Evolutionary conservation across 2,888 invertebrate species (phyloP).

Genomic region (Drosophila formosana): DNA sequence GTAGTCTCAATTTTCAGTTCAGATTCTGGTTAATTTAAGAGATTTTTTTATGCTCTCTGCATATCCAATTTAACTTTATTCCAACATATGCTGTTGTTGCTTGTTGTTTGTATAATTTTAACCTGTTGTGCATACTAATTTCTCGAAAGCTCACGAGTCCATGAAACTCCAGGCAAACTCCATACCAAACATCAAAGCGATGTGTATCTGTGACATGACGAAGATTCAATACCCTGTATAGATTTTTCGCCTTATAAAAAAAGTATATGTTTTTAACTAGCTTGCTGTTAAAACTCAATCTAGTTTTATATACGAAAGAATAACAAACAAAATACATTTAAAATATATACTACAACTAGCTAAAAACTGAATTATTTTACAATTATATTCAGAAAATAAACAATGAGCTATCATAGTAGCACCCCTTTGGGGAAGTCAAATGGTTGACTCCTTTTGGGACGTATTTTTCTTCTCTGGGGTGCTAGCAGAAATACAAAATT

Average conservation of each 20-base stretch:
- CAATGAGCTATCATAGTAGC: too few species aligned
- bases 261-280: too few species aligned
- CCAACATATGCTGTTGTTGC: conserved; percentile 30
- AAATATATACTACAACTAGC: too few species aligned
- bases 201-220: background rate
- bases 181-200: conserved; percentile 1
- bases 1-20: conserved; percentile 33
- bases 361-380: too few species aligned
- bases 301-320: too few species aligned
- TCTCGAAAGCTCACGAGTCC: conserved; percentile 25
- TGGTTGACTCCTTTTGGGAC: too few species aligned
- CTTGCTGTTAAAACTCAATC: too few species aligned
- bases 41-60: conserved; percentile 17
- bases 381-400: too few species aligned
- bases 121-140: conserved; percentile 72
- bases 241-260: background rate
- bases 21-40: conserved; percentile 23
- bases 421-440: too few species aligned
- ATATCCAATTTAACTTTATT: conserved; percentile 62
- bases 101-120: conserved; percentile 50
- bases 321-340: too few species aligned
- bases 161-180: conserved; percentile 3
- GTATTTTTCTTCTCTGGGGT: too few species aligned
- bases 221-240: background rate
- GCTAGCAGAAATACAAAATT: too few species aligned